Conservation (phyloP, 2,888 invertebrate genomes). For the Parelbella ahira region DNA sequence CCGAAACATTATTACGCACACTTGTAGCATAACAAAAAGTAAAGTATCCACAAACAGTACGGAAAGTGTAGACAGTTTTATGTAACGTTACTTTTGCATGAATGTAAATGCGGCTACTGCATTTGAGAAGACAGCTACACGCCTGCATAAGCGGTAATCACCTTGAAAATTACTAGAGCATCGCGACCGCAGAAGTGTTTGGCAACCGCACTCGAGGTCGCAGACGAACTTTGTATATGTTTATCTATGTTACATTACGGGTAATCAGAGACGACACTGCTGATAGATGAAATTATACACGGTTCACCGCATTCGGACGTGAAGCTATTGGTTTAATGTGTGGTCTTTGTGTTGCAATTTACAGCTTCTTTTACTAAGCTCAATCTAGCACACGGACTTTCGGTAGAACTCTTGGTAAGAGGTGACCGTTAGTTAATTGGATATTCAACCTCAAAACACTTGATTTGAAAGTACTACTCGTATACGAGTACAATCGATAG, state of each 20-base stretch:
- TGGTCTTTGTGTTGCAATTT: too few species aligned
- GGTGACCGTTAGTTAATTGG: too few species aligned
- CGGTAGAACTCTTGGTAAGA: too few species aligned
- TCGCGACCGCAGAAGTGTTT: constrained; percentile 60
- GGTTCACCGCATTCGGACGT: constrained; percentile 1
- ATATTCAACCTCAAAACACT: too few species aligned
- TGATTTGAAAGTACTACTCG: too few species aligned
- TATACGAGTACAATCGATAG: too few species aligned
- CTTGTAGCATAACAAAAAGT: neutral
- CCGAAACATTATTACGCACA: too few species aligned
- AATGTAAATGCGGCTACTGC: too few species aligned
- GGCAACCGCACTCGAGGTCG: constrained; percentile 57
- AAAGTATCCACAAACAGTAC: constrained; percentile 1
- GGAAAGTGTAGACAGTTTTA: too few species aligned
- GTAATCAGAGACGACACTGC: neutral
- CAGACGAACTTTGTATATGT: constrained; percentile 19
- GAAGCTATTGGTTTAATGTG: neutral
- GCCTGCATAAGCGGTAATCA: constrained; percentile 24
- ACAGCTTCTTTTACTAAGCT: too few species aligned
- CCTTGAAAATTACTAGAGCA: constrained; percentile 70
- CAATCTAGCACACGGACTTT: too few species aligned
- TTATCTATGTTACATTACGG: neutral
- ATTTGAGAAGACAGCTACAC: neutral
- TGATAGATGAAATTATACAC: neutral
- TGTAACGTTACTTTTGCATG: neutral